phyloP scores from a whole-genome alignment of 2,113 vertebrate genomes.

The Coptodon rendalli region DNA sequence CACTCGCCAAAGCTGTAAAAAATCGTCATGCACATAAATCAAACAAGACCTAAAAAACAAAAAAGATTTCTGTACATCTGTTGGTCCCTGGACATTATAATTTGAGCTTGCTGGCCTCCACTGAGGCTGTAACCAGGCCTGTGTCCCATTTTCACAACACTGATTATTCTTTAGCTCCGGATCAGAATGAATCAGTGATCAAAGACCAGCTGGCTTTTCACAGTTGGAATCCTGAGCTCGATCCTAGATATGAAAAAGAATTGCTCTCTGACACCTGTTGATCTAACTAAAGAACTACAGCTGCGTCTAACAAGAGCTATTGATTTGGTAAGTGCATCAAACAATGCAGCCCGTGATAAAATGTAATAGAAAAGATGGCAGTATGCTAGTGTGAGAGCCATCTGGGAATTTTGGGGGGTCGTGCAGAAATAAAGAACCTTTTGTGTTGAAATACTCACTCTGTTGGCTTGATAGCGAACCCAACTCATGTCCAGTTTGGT shows the following conservation, averaged over 20 bases:
- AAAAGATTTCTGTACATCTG: background rate
- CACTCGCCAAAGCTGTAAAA: background rate
- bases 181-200: conserved; percentile 70
- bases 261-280: conserved; percentile 58
- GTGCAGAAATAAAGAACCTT: background rate
- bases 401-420: background rate
- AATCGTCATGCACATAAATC: background rate
- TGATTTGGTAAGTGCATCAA: background rate
- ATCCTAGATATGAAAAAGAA: conserved; percentile 22
- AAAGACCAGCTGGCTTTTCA: conserved; percentile 57
- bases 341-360: background rate
- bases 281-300: conserved; percentile 40
- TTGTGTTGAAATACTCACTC: background rate
- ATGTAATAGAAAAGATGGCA: background rate
- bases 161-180: conserved; percentile 60
- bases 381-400: background rate
- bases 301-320: background rate
- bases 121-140: conserved; percentile 19
- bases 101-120: conserved; percentile 28
- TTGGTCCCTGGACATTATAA: conserved; percentile 7
- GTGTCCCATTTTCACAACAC: conserved; percentile 50
- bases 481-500: background rate
- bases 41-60: background rate
- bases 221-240: conserved; percentile 35
- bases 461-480: background rate